Evolutionary conservation across 2,113 vertebrate species (phyloP), one percentile per base, ranked within the genome.

Genomic region (Lophius piscatorius): DNA sequence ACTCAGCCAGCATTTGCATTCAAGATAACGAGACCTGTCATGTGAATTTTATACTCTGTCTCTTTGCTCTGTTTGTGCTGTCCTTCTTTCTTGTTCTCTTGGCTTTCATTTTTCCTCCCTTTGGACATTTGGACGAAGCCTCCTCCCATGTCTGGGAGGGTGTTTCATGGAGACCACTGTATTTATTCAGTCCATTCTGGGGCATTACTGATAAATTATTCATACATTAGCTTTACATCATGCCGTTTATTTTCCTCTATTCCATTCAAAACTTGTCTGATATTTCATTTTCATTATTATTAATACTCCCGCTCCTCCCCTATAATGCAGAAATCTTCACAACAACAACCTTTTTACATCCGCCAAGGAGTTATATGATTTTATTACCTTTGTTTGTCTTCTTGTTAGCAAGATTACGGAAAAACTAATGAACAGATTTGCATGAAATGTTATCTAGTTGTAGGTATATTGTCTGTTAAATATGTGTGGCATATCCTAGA

Each of bases 11-110:
- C 78, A 87, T 86, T 90, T 82, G 87, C 84, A 89, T 90, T 84
- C 71, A 79, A 87, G 84, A 89, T 88, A 89, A 88, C 73, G 74
- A 79, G 82, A 81, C 54, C 87, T 88, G 88, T 84, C 87, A 79
- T 84, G 74, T 78, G 85, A 81, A 87, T 88, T 87, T 88, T 85
- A 78, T 82, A 83, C 83, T 80, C 82, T 76, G 78, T 81, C 80
- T 85, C 66, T 51, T 74, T 49, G 39, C 72, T 79, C 42, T 66
- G 78, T 68, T 67, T 73, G 74, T 51, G 57, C 64, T 68, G 70
- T 83, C 62, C 73, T 48, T 83, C 77, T 83, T 70, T 69, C 70
- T 70, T 41, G 31, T 67, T 70, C 68, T 57, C 73, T 65, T 46
- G 63, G 67, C 47, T 82, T 74, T 74, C 26, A 16, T 51, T 66